Evolutionary conservation across 2,888 invertebrate genomes (phyloP).

Genomic region (Chrysolina americana): DNA sequence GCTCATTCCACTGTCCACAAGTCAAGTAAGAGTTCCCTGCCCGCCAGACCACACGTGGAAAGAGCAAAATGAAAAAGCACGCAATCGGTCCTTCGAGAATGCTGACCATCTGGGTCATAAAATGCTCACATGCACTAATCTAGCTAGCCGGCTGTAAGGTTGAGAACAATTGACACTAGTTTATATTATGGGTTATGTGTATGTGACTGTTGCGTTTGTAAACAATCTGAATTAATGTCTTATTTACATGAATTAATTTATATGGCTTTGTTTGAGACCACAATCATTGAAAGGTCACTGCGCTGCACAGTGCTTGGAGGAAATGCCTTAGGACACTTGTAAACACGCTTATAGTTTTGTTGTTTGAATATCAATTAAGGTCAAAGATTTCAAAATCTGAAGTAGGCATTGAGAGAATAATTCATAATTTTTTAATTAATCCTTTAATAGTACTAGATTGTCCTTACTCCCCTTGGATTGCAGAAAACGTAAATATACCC

Average conservation of each 20-base stretch:
- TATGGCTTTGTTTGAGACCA: constrained; percentile 34
- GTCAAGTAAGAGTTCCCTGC: constrained; percentile 32
- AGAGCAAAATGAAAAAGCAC: constrained; percentile 33
- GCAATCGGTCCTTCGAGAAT: constrained; percentile 44
- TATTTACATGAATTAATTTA: constrained; percentile 54
- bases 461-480: too few species aligned
- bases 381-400: too few species aligned
- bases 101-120: constrained; percentile 46
- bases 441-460: too few species aligned
- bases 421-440: too few species aligned
- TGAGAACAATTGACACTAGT: constrained; percentile 47
- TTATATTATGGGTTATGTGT: constrained; percentile 44
- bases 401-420: too few species aligned
- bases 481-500: too few species aligned
- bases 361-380: too few species aligned
- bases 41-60: constrained; percentile 47
- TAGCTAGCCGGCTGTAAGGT: constrained; percentile 39
- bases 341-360: not conserved
- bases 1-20: constrained; percentile 32
- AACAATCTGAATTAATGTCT: constrained; percentile 53
- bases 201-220: constrained; percentile 45
- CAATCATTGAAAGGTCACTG: constrained; percentile 40
- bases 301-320: constrained; percentile 21
- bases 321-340: not conserved
- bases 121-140: constrained; percentile 40